These are phyloP conservation scores for Poecilia velifera DNA, from an alignment of 2,797 vertebrate genomes.

Conservation along the genomic window DNA sequence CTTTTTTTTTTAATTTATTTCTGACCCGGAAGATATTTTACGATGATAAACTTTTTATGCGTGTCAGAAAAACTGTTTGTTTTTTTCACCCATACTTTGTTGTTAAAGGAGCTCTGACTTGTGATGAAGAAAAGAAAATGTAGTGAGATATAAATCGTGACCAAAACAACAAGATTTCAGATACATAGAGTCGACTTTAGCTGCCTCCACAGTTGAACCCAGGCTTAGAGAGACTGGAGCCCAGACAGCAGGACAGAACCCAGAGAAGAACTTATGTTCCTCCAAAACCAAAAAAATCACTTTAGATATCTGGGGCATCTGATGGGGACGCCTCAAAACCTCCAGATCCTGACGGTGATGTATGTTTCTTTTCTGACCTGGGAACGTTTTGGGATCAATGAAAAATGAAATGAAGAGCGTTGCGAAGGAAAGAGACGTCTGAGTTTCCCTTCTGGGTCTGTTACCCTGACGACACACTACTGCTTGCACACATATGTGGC, in stretches of 20 bases:
- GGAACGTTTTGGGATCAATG: not conserved
- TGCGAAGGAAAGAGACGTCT: not conserved
- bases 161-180: not conserved
- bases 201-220: not conserved
- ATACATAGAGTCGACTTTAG: not conserved
- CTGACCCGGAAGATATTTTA: constrained; percentile 17
- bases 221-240: not conserved
- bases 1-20: not conserved
- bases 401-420: not conserved
- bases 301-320: not conserved
- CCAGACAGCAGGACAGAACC: too few species aligned
- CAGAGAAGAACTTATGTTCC: not conserved
- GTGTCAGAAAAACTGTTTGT: not conserved
- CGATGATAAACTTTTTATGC: not conserved
- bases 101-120: not conserved
- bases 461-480: not conserved
- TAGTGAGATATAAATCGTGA: not conserved
- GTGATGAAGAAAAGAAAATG: not conserved
- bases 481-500: not conserved
- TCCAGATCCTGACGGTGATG: too few species aligned
- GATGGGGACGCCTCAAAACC: not conserved
- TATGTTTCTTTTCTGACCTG: not conserved
- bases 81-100: not conserved
- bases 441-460: not conserved
- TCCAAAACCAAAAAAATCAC: not conserved